These are phyloP conservation scores for Cryptoprocta ferox DNA, from an alignment of 2,797 vertebrate species.

Conservation along the genomic window DNA sequence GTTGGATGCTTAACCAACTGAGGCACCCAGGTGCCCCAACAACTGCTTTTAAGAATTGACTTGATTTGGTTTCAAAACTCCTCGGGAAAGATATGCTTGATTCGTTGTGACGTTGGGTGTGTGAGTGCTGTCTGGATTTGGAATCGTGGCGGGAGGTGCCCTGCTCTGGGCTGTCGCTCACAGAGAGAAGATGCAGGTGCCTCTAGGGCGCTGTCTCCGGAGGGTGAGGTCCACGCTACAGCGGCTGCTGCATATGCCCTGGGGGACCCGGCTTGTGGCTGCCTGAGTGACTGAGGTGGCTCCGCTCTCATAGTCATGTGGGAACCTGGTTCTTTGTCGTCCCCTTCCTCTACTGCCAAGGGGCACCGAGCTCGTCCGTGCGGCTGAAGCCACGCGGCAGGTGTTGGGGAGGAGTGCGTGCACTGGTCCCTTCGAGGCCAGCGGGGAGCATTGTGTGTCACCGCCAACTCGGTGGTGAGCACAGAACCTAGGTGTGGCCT, in stretches of 20 bases:
- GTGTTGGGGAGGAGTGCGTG: background rate
- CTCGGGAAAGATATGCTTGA: background rate
- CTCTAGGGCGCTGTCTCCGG: fast-evolving
- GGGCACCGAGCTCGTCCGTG: fast-evolving
- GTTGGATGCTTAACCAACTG: no score
- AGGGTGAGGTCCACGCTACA: no score
- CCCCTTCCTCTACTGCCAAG: background rate
- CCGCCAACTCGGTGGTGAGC: background rate
- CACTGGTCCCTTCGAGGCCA: background rate
- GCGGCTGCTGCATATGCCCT: background rate
- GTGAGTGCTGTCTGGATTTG: background rate
- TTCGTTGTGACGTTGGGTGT: background rate
- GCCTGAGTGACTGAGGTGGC: fast-evolving
- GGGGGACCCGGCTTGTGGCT: background rate
- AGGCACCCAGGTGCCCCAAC: background rate
- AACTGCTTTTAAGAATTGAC: background rate
- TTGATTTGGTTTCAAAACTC: background rate
- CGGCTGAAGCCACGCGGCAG: background rate
- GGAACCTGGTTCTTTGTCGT: background rate
- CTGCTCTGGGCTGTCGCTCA: background rate
- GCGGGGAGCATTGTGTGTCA: background rate
- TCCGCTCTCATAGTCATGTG: background rate
- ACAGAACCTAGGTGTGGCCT: background rate
- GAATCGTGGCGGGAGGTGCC: background rate
- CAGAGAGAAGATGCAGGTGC: background rate